Evolutionary conservation across 2,797 vertebrate genomes (phyloP), one percentile per base, ranked within the genome.

Genomic region (Chanos chanos): DNA sequence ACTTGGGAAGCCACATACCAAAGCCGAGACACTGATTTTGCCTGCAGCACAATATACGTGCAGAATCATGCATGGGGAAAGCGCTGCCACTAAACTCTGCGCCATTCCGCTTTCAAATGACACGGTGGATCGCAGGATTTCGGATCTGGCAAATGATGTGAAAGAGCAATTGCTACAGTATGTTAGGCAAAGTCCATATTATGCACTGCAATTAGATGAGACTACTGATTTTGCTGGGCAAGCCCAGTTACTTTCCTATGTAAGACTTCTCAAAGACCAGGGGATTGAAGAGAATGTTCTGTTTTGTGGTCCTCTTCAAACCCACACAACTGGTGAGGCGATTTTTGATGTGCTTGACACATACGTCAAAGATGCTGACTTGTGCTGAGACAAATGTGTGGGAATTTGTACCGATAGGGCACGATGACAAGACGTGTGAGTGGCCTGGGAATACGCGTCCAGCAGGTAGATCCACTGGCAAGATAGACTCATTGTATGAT

Each of bases 201-300:
- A 39, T 5, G 7, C 36, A 4, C 34, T 56, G 21, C 53, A 56
- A 27, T 27, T 56, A 21, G 53, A 41, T 12, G 36, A 55, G 39
- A 39, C 24, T 7, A 56, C 36, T 39, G 53, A 25, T 56, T 28
- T 55, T 55, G 52, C 52, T 37, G 52, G 52, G 34, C 19, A 40
- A 21, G 34, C 31, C 8, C 49, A 52, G 25, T 31, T 52, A 18
- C 18, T 34, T 31, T 21, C 50, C 25, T 34, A 16, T 51, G 49
- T 51, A 27, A 30, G 49, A 30, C 34, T 18, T 52, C 13, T 52
- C 27, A 18, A 10, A 16, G 49, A 52, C 27, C 30, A 34, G 49
- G 30, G 10, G 4, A 31, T 52, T 52, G 27, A 52, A 10, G 30
- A 52, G 10, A 21, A 25, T 28, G 15, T 31, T 5, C 30, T 31